These are phyloP conservation scores for Brachionichthys hirsutus DNA, from an alignment of 2,113 vertebrate species.

Conservation along the genomic window DNA sequence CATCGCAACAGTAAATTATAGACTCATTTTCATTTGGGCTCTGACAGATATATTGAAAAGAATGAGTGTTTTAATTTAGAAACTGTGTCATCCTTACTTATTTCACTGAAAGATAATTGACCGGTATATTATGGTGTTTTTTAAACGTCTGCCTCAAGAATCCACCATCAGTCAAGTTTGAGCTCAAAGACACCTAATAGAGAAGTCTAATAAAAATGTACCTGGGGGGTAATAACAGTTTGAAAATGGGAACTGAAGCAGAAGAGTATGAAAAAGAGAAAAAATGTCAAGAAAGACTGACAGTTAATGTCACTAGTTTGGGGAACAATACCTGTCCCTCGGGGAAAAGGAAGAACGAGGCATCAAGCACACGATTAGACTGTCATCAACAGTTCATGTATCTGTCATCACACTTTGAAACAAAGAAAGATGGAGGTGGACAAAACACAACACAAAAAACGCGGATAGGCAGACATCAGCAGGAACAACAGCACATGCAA, in stretches of 20 bases:
- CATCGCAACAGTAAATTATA: no score
- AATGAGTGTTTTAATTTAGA: no score
- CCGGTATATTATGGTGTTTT: no score
- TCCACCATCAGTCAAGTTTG: not conserved
- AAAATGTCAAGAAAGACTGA: constrained; percentile 12
- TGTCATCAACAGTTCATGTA: constrained; percentile 38
- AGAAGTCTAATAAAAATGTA: not conserved
- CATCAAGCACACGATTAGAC: constrained; percentile 13
- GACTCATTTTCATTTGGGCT: no score
- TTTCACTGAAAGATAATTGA: no score
- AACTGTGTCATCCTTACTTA: no score
- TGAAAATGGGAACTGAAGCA: not conserved
- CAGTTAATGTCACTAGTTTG: constrained; percentile 17
- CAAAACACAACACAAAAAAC: constrained; percentile 29
- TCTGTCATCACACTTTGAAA: constrained; percentile 37
- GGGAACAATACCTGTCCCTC: constrained; percentile 25
- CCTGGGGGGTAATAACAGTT: not conserved
- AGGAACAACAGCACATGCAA: no score
- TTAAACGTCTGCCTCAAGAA: not conserved
- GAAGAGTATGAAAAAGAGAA: not conserved
- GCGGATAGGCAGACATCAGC: constrained; percentile 11
- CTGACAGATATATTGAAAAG: no score
- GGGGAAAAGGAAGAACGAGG: constrained; percentile 3
- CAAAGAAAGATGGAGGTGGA: constrained; percentile 46
- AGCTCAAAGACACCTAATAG: not conserved